Conservation (phyloP, 2,797 vertebrate species). For the Echeneis naucrates region DNA sequence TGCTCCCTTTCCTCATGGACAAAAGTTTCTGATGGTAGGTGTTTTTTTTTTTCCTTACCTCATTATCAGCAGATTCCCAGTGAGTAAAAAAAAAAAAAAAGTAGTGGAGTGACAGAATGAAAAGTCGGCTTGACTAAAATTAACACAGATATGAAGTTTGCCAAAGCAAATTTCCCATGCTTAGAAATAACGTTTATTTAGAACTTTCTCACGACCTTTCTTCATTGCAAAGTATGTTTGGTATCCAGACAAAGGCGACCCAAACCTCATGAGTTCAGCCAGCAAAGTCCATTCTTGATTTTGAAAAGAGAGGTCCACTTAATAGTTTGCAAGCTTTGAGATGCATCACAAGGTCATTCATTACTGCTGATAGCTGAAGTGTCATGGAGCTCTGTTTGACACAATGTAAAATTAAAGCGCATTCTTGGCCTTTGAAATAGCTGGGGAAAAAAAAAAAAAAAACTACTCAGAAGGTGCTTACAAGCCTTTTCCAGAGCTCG, state of each 20-base stretch:
- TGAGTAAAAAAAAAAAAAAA: background rate
- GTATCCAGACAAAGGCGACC: background rate
- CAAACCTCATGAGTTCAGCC: background rate
- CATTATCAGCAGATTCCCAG: background rate
- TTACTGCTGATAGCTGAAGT: background rate
- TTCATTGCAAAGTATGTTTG: background rate
- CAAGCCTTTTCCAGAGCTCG: background rate
- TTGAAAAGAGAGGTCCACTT: no score
- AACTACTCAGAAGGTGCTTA: background rate
- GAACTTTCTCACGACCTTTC: conserved; percentile 19
- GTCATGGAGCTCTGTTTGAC: background rate
- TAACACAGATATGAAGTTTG: background rate
- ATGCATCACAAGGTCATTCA: background rate
- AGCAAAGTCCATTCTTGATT: background rate
- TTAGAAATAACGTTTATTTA: background rate
- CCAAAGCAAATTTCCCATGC: conserved; percentile 32
- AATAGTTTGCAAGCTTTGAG: background rate
- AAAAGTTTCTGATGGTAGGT: conserved; percentile 93
- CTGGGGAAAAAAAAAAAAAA: no score
- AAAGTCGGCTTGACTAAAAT: conserved; percentile 6
- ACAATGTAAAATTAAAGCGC: background rate
- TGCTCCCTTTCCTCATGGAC: conserved; percentile 28
- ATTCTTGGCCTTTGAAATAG: background rate
- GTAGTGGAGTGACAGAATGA: background rate
- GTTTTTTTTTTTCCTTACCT: conserved; percentile 20